A percentile compares a stretch with the other conserved stretches of the same genome.
phyloP scores from a whole-genome alignment of 2,797 vertebrate species.

The Oceanodroma leucorhoa region DNA sequence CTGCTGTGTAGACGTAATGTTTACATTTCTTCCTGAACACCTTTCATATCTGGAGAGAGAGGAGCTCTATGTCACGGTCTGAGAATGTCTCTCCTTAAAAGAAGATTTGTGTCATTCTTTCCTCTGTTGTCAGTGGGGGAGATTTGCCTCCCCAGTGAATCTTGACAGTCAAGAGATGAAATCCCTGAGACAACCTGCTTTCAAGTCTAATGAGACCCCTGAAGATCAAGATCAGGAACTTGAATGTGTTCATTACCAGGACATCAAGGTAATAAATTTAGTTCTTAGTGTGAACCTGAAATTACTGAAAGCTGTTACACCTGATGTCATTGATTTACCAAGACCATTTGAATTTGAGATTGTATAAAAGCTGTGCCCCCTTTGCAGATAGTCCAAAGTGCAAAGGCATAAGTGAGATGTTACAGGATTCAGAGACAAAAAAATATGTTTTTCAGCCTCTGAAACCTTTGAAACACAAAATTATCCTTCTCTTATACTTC shows the following conservation, averaged over 20 bases:
- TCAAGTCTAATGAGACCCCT: background rate
- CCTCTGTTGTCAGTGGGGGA: too few relatives aligned
- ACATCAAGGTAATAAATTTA: background rate
- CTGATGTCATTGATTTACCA: background rate
- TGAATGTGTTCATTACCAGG: background rate
- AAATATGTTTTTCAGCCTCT: background rate
- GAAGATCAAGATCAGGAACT: background rate
- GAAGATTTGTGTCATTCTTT: background rate
- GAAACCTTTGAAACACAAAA: background rate
- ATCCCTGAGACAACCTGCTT: background rate
- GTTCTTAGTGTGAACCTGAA: background rate
- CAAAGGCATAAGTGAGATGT: background rate
- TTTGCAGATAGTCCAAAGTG: background rate
- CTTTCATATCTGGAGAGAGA: background rate
- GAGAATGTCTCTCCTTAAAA: background rate
- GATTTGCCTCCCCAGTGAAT: background rate
- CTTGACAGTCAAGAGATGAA: background rate
- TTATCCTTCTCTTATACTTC: background rate
- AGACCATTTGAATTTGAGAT: background rate
- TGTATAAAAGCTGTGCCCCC: background rate
- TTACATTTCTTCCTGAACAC: background rate
- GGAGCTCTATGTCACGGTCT: background rate
- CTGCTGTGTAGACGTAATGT: background rate
- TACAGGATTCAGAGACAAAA: background rate
- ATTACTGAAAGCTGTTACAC: background rate